Percentiles rank a stretch among this genome's conserved stretches.
Evolutionary conservation across 2,797 vertebrate genomes (phyloP).

Genomic region (Sylvilagus floridanus): DNA sequence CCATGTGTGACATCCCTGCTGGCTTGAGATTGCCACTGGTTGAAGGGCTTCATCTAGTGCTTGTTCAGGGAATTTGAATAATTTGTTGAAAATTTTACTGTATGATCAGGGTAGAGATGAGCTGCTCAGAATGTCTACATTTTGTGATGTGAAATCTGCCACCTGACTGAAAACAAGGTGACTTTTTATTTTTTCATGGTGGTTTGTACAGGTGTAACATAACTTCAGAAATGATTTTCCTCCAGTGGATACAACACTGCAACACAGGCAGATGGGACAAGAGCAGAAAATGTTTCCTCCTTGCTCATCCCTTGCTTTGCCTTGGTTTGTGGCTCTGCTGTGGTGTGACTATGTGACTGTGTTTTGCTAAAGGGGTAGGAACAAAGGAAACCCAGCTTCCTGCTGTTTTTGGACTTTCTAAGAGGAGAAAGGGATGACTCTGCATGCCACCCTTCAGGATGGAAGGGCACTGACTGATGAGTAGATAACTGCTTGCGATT

Average conservation of each 20-base stretch:
- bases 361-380: background rate
- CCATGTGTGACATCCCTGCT: constrained; percentile 31
- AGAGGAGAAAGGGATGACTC: background rate
- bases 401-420: constrained; percentile 59
- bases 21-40: constrained; percentile 63
- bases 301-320: background rate
- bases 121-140: constrained; percentile 35
- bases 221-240: constrained; percentile 1
- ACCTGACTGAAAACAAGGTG: constrained; percentile 61
- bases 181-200: background rate
- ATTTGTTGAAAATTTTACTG: constrained; percentile 59
- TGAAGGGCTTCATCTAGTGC: constrained; percentile 64
- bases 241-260: background rate
- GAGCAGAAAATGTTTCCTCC: background rate
- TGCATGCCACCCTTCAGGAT: background rate
- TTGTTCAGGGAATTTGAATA: constrained; percentile 64
- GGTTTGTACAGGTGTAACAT: background rate
- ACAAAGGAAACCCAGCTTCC: constrained; percentile 38
- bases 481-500: constrained; percentile 31
- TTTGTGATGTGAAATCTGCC: constrained; percentile 63
- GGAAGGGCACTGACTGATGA: background rate
- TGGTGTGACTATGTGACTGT: constrained; percentile 12
- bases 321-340: background rate
- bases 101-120: background rate
- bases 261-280: background rate